Conservation (phyloP, 2,797 vertebrate species). For the Sebastes itinus region DNA sequence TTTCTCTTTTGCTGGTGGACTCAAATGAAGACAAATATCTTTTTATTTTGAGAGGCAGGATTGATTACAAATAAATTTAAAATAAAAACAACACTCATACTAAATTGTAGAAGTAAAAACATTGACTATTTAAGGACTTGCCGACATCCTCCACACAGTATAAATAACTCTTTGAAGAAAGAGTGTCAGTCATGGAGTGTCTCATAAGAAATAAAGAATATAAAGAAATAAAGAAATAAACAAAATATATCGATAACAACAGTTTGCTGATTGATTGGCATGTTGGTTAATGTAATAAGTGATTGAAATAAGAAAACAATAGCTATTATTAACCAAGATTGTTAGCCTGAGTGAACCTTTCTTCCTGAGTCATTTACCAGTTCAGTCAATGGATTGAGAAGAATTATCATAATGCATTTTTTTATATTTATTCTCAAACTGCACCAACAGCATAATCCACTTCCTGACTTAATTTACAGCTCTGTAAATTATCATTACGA, state of each 20-base stretch:
- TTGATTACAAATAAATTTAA: background rate
- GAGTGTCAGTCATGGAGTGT: background rate
- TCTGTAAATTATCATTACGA: background rate
- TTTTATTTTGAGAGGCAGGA: background rate
- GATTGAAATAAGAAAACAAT: background rate
- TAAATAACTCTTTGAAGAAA: background rate
- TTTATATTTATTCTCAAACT: background rate
- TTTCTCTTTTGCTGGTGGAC: too few relatives aligned
- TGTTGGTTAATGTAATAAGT: background rate
- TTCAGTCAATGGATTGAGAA: background rate
- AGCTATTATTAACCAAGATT: background rate
- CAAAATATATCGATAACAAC: background rate
- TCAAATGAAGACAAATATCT: background rate
- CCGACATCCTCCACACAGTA: background rate
- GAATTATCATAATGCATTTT: background rate
- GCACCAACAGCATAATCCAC: background rate
- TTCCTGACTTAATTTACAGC: background rate
- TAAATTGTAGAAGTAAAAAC: background rate
- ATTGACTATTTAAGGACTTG: background rate
- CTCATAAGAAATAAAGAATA: background rate
- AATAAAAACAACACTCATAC: background rate
- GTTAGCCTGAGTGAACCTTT: background rate
- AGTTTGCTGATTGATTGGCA: background rate
- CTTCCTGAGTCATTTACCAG: background rate
- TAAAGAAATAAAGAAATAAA: too few relatives aligned